Evolutionary conservation across 2,888 invertebrate genomes (phyloP).

Genomic region (Acrocyrtus sp.): DNA sequence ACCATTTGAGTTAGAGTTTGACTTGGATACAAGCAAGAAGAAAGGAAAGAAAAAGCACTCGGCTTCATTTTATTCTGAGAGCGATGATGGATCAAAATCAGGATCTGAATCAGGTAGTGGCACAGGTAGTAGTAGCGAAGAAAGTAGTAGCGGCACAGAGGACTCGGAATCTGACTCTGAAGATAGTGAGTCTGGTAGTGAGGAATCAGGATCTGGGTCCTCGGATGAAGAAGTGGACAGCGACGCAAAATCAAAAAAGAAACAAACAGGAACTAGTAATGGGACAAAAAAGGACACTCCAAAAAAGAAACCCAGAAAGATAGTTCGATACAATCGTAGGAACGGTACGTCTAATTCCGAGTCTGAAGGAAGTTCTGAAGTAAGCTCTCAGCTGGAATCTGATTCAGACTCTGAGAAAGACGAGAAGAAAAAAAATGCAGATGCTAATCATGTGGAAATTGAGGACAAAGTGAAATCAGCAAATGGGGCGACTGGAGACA

Average conservation of each 20-base stretch:
- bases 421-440: conserved; percentile 52
- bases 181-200: conserved; percentile 52
- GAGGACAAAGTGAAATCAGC: conserved; percentile 37
- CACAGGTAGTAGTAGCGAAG: conserved; percentile 63
- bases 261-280: conserved; percentile 21
- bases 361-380: conserved; percentile 45
- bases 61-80: conserved; percentile 75
- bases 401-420: conserved; percentile 58
- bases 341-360: conserved; percentile 49
- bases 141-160: conserved; percentile 56
- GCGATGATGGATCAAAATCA: conserved; percentile 65
- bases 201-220: conserved; percentile 63
- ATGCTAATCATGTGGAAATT: conserved; percentile 64
- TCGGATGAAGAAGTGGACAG: conserved; percentile 51
- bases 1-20: conserved; percentile 25
- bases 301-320: conserved; percentile 50
- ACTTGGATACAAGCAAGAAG: conserved; percentile 32
- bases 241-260: conserved; percentile 34
- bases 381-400: conserved; percentile 47
- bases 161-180: conserved; percentile 60
- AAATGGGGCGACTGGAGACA: conserved; percentile 4
- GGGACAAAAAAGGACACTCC: conserved; percentile 13
- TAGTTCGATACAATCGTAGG: conserved; percentile 56
- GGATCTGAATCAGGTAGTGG: conserved; percentile 50
- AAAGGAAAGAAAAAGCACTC: conserved; percentile 69